Percentiles rank a stretch among this genome's conserved stretches.
Evolutionary conservation across 2,113 vertebrate genomes (phyloP).

Genomic region (Halcyon malimbica): DNA sequence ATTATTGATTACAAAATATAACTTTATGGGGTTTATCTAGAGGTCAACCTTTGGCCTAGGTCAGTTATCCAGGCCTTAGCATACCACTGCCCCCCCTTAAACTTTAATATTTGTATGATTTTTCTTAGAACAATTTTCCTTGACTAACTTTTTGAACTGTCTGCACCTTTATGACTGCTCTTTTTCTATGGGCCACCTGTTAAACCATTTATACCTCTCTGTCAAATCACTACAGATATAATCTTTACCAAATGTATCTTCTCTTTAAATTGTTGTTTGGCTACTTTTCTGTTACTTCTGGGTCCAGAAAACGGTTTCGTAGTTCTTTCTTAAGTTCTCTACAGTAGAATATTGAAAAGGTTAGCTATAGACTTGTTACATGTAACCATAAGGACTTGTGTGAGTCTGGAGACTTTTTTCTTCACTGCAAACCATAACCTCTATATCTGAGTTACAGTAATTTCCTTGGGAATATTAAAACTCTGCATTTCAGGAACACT

Average conservation of each 20-base stretch:
- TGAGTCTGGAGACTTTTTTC: background rate
- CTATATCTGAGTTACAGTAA: background rate
- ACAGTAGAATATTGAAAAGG: background rate
- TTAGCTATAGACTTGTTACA: background rate
- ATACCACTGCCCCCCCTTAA: background rate
- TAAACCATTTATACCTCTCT: background rate
- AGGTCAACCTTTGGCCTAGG: too few species aligned
- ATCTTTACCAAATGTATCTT: background rate
- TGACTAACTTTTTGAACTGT: background rate
- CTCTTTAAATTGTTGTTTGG: background rate
- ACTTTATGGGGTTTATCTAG: too few species aligned
- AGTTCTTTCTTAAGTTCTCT: background rate
- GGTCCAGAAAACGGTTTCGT: background rate
- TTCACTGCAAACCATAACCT: background rate
- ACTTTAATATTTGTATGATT: background rate
- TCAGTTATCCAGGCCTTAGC: too few species aligned
- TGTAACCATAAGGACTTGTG: background rate
- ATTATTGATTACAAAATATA: too few species aligned
- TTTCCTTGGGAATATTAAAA: background rate
- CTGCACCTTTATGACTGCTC: background rate
- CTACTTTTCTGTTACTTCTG: background rate
- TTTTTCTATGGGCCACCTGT: background rate
- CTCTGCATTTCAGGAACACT: background rate
- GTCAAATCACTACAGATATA: background rate
- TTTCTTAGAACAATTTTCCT: background rate